Evolutionary conservation across 2,113 vertebrate genomes (phyloP), one percentile per base, ranked within the genome.

Genomic region (Prolemur simus): DNA sequence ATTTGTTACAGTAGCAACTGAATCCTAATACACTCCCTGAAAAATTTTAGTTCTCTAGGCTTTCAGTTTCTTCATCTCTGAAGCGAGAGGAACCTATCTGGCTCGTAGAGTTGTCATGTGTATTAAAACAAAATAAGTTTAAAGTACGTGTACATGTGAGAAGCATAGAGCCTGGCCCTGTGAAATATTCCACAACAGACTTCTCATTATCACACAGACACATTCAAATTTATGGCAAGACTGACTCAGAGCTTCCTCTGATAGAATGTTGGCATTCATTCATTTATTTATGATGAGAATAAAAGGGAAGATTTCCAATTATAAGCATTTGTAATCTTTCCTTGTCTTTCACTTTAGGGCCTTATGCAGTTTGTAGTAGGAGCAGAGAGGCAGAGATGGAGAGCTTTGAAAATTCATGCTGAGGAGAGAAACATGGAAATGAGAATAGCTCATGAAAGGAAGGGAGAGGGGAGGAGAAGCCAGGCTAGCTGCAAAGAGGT

Each of bases 161-260:
- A 5, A 23, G 58, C 77, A 7, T 0, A 5, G 52, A 32, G n/a
- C n/a, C 60, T 6, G 42, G 42, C 29, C 1, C 69, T 60, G 25
- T 34, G 21, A 21, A 21, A 17, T 21, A 47, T 10, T 83, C 52
- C 23, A 8, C 71, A 77, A 1, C 2, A 42, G 0, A 0, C 0
- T 54, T 54, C n/a, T 18, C 9, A 15, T 23, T 6, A 5, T 27
- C 29, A 71, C 66, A 12, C 21, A 1, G n/a, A 56, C 39, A 39
- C 6, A 49, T 27, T 42, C 32, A 20, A 49, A 27, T 21, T n/a
- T 69, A 27, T 8, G 42, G 1, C 29, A 20, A 78, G 17, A 27
- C 3, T 21, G 78, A 34, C 0, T 49, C 39, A 21, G 58, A 9
- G 27, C 60, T n/a, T 58, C 69, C 69, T 83, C 49, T 68, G 85